Evolutionary conservation across 2,113 vertebrate species (phyloP).

Genomic region (Strix aluco): DNA sequence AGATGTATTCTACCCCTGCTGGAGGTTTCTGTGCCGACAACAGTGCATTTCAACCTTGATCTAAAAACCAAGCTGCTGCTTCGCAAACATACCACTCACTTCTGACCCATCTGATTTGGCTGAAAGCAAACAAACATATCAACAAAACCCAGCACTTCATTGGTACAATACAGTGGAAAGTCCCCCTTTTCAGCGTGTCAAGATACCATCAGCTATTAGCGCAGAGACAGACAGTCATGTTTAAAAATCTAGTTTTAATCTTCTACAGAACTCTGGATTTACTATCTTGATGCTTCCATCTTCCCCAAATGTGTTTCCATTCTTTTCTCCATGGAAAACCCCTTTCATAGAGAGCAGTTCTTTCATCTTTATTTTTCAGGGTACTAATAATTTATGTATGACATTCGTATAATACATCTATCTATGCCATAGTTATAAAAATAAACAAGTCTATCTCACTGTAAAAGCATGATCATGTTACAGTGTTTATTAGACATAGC

Average conservation of each 20-base stretch:
- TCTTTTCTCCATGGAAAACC: background rate
- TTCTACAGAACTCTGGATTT: background rate
- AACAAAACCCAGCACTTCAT: background rate
- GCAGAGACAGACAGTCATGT: background rate
- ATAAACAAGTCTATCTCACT: background rate
- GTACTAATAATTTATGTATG: background rate
- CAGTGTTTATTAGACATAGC: background rate
- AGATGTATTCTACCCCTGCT: rapidly evolving
- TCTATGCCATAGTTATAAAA: background rate
- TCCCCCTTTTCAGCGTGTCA: background rate
- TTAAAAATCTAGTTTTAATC: constrained; percentile 24
- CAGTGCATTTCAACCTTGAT: background rate
- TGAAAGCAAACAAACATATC: background rate
- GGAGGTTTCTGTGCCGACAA: background rate
- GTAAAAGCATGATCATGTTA: background rate
- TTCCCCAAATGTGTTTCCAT: background rate
- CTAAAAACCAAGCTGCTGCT: background rate
- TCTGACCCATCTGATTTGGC: background rate
- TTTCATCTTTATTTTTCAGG: background rate
- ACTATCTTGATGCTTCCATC: background rate
- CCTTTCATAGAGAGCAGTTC: background rate
- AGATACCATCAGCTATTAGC: constrained; percentile 6
- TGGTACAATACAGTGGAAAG: background rate
- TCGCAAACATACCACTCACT: background rate
- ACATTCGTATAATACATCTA: background rate